Evolutionary conservation across 2,888 invertebrate genomes (phyloP), one percentile per base, ranked within the genome.

Genomic region (Yponomeuta evonymella): DNA sequence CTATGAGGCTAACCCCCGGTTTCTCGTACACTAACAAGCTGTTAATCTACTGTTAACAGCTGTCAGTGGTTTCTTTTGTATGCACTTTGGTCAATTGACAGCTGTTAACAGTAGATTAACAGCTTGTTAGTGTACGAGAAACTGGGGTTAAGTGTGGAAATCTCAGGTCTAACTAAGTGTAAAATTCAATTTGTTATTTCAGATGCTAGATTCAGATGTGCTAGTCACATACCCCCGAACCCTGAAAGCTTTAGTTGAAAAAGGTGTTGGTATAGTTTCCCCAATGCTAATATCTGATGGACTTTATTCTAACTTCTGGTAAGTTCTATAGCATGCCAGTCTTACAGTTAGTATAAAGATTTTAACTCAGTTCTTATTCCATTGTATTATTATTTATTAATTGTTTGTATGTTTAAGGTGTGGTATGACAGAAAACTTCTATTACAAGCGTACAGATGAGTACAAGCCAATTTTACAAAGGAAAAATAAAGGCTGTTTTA

Each of bases 221-320:
- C 95, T 98, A 77, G 84, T 98, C 8, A 95, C 95, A 11, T 94
- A 96, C 75, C 89, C 93, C 0, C 83, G 93, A 15, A 93, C 95
- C 0, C 83, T 98, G 0, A 91, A 92, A 72, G 79, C 89, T 69
- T 87, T 98, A 33, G 93, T 97, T 0, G 79, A 82, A 0, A 94
- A 95, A 75, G 90, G 94, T 62, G 79, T 94, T 15, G 92, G 94
- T 3, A 91, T 98, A 11, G 94, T 95, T 3, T 96, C 98, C 0
- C 98, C 99, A 0, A 95, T 98, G 95, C 89, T 99, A 48, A 92
- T 95, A 71, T 97, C 98, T 0, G 96, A 97, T 73, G 96, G 97
- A 15, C 86, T 96, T 62, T 99, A 98, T 85, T 97, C 98, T 29
- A 99, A 99, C 86, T 99, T 97, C 87, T 99, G 99, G 99, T 96